Percentiles rank a stretch among this genome's conserved stretches.
Evolutionary conservation across 2,797 vertebrate genomes (phyloP).

Genomic region (Thaleichthys pacificus): DNA sequence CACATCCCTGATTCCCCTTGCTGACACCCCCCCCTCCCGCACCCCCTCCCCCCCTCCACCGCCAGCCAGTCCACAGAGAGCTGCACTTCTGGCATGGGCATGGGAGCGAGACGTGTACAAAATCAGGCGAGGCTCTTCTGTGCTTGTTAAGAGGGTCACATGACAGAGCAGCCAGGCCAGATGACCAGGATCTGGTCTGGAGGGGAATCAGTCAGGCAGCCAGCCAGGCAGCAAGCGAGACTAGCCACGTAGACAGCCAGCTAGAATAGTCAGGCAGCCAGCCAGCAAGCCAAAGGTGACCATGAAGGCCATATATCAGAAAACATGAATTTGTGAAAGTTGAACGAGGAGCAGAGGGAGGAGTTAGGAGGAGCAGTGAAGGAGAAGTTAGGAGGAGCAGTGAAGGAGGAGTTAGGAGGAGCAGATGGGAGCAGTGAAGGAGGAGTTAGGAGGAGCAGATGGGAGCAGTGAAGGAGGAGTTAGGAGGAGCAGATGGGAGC

Average conservation of each 20-base stretch:
- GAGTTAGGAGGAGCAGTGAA: background rate
- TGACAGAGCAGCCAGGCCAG: conserved; percentile 3
- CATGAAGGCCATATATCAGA: too few relatives aligned
- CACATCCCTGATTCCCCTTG: conserved; percentile 27
- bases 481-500: background rate
- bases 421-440: too few relatives aligned
- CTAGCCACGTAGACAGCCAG: too few relatives aligned
- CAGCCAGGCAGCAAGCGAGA: background rate
- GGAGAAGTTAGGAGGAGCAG: background rate
- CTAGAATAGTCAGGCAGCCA: background rate
- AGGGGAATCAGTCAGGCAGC: background rate
- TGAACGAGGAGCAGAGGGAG: too few relatives aligned
- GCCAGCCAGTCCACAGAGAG: conserved; percentile 47
- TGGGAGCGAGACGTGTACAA: conserved; percentile 42
- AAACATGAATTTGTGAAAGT: too few relatives aligned
- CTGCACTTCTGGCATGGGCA: conserved; percentile 35
- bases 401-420: conserved; percentile 3
- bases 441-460: background rate
- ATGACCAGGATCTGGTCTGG: background rate
- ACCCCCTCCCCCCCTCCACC: conserved; percentile 16
- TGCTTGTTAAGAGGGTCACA: conserved; percentile 46
- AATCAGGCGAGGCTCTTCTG: conserved; percentile 18
- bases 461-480: too few relatives aligned
- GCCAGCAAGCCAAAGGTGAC: too few relatives aligned
- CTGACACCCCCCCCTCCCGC: conserved; percentile 23